Conservation (phyloP, 1,140 invertebrate genomes). For the Bombus superbus region DNA sequence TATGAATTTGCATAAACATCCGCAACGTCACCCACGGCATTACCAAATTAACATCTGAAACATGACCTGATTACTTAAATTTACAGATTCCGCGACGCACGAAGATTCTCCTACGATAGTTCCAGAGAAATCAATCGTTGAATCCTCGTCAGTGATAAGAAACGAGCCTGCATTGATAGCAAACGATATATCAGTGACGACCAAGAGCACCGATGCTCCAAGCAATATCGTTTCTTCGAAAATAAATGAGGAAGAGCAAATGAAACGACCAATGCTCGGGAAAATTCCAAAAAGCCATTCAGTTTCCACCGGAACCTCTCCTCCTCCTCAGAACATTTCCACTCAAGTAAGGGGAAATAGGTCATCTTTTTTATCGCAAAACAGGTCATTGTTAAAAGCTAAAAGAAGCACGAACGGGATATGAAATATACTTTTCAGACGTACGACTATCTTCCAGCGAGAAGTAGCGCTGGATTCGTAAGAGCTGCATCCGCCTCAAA, state of each 20-base stretch:
- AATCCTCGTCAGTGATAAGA: neutral
- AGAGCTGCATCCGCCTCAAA: constrained; percentile 73
- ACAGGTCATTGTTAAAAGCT: no score
- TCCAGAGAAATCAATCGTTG: neutral
- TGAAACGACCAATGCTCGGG: constrained; percentile 41
- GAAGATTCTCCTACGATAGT: constrained; percentile 25
- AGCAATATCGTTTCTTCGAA: neutral
- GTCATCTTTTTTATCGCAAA: neutral
- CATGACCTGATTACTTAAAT: constrained; percentile 19
- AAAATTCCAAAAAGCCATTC: constrained; percentile 52
- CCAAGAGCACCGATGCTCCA: neutral
- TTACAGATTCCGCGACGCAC: constrained; percentile 49
- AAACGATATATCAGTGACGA: neutral
- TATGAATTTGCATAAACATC: no score
- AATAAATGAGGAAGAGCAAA: constrained; percentile 8
- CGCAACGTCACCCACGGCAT: no score
- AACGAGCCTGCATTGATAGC: neutral
- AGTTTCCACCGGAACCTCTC: constrained; percentile 88
- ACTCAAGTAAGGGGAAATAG: constrained; percentile 87
- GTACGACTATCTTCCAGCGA: constrained; percentile 71
- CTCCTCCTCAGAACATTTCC: constrained; percentile 92
- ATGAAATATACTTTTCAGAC: constrained; percentile 72
- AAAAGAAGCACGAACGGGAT: neutral
- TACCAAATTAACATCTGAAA: neutral
- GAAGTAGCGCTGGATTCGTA: constrained; percentile 61